These are phyloP conservation scores for Myzus persicae DNA, from an alignment of 1,140 invertebrate species.

Conservation along the genomic window DNA sequence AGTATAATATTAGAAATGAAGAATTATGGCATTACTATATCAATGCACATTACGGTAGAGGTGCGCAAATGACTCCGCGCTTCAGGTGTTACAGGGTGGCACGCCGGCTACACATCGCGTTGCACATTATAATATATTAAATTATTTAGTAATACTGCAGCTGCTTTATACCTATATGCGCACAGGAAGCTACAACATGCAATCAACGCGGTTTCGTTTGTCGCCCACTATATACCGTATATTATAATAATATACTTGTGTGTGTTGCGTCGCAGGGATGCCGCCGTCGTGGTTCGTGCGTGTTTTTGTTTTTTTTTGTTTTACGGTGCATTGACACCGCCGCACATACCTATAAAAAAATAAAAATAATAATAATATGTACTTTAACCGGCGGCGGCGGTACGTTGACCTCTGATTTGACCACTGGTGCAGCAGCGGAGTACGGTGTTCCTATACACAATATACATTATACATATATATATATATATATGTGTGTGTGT, in stretches of 20 bases:
- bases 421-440: neutral
- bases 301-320: conserved; percentile 47
- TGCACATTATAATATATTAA: neutral
- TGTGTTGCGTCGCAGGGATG: neutral
- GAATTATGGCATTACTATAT: neutral
- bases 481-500: no score
- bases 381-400: neutral
- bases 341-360: neutral
- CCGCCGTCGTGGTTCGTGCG: neutral
- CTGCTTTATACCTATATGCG: neutral
- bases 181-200: conserved; percentile 48
- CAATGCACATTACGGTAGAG: neutral
- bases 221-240: conserved; percentile 32
- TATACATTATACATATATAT: neutral
- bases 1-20: no score
- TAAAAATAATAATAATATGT: conserved; percentile 14
- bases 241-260: neutral
- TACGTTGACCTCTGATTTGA: conserved; percentile 54
- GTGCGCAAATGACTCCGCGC: neutral
- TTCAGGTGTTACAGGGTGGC: conserved; percentile 34
- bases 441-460: neutral
- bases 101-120: neutral
- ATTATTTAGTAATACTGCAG: neutral
- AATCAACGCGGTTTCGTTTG: conserved; percentile 32
- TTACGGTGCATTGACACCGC: conserved; percentile 36